phyloP scores from a whole-genome alignment of 35 echinoderm and acorn worm genomes.

The Heliocidaris erythrogramma region DNA sequence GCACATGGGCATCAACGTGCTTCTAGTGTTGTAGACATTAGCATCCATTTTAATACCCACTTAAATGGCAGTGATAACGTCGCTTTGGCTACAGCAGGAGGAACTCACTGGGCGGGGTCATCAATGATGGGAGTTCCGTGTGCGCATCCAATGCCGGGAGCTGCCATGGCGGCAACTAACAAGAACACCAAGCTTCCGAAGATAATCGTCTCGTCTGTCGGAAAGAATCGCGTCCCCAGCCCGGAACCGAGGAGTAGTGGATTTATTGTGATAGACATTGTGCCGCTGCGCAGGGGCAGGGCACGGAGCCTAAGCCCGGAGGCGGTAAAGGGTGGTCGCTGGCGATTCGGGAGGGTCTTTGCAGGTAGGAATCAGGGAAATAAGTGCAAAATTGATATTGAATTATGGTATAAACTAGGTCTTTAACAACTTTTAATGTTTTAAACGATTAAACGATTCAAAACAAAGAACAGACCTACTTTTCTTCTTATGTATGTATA shows the following conservation, averaged over 20 bases:
- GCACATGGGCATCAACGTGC: background rate
- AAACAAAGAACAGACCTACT: no score
- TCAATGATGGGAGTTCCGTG: constrained; percentile 3
- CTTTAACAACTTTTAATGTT: no score
- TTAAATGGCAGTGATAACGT: background rate
- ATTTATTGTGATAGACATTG: constrained; percentile 34
- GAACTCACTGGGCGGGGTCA: background rate
- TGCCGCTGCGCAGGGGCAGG: constrained; percentile 1
- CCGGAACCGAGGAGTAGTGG: constrained; percentile 3
- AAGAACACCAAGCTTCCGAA: background rate
- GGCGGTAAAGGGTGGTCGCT: background rate
- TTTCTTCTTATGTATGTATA: no score
- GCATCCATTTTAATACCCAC: background rate
- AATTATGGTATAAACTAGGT: no score
- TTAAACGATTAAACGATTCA: no score
- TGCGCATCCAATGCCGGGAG: background rate
- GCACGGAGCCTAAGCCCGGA: constrained; percentile 1
- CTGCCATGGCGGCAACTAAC: background rate
- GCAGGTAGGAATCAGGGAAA: background rate
- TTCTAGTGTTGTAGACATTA: background rate
- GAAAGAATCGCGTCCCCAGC: background rate
- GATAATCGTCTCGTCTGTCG: background rate
- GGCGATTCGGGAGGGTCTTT: constrained; percentile 24
- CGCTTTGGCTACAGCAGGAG: background rate
- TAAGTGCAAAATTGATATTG: no score